Conservation (phyloP, 2,797 vertebrate species). For the Eulemur mongoz region DNA sequence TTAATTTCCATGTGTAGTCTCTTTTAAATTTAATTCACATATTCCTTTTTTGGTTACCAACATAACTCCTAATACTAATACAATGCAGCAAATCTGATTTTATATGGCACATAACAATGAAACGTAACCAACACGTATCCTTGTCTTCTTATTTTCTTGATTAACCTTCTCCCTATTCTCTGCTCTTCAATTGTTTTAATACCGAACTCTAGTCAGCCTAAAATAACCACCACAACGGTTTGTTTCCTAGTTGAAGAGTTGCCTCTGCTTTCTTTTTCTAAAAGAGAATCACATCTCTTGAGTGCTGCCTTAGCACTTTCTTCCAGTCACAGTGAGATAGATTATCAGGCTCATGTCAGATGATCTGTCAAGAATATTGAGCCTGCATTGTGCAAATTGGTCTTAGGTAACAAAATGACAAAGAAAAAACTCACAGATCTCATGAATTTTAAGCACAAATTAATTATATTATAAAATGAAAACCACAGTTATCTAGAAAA, state of each 20-base stretch:
- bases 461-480: constrained; percentile 17
- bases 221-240: neutral
- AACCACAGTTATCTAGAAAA: neutral
- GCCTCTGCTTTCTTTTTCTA: neutral
- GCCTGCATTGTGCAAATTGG: neutral
- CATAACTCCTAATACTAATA: neutral
- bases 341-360: neutral
- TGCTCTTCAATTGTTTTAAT: neutral
- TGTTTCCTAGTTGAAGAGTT: neutral
- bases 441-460: neutral
- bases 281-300: neutral
- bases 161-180: neutral
- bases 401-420: neutral
- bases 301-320: neutral
- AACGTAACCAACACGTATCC: neutral
- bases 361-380: constrained; percentile 7
- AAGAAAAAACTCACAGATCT: neutral
- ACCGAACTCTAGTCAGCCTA: neutral
- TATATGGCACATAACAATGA: neutral
- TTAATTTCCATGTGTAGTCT: neutral
- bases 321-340: neutral
- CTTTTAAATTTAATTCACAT: neutral
- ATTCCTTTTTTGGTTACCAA: neutral
- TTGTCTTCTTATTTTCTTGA: neutral
- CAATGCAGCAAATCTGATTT: neutral